Evolutionary conservation across 2,888 invertebrate genomes (phyloP), one percentile per base, ranked within the genome.

Genomic region (Oscheius sp.): DNA sequence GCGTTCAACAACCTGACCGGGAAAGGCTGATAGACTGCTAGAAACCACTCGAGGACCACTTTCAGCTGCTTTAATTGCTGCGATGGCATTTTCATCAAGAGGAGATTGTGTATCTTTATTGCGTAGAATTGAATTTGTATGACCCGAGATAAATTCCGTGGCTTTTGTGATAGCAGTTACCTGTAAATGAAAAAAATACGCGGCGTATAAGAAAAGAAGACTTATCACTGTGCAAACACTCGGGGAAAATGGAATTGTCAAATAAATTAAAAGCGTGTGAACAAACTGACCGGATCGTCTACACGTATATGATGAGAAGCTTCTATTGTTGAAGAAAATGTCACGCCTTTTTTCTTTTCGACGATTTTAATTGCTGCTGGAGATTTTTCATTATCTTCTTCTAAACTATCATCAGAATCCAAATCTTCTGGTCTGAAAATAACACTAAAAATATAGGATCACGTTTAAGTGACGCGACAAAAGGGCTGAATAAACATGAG

Each of bases 331-430:
- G 21, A n/a, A 12, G 63, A 46, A 29, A 72, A 72, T 1, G 53
- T 35, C 23, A 72, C 61, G n/a, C 61, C 46, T n/a, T 61, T 12
- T 52, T 46, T 71, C 12, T 52, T 53, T 12, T 18, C 21, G 12
- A 41, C 69, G 6, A 41, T 56, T 41, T 52, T 49, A 2, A 55
- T 53, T 35, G 29, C n/a, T 5, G 27, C n/a, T 5, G 27, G 35
- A n/a, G 61, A 23, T 35, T 63, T 49, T 41, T 52, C 72, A 5
- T 45, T 55, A 16, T 72, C 64, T 23, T 64, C 66, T 13, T 64
- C 23, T n/a, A 52, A 27, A 35, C 35, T 18, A 56, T 72, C 72
- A 55, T 72, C 72, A 23, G 72, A 72, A 56, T 72, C 72, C 18
- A 72, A 9, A 16, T 43, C 66, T 12, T 61, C 25, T 25, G 52